A percentile compares a stretch with the other conserved stretches of the same genome.
These are phyloP conservation scores for Myripristis jacobus DNA, from an alignment of 2,797 vertebrate species.

Conservation along the genomic window DNA sequence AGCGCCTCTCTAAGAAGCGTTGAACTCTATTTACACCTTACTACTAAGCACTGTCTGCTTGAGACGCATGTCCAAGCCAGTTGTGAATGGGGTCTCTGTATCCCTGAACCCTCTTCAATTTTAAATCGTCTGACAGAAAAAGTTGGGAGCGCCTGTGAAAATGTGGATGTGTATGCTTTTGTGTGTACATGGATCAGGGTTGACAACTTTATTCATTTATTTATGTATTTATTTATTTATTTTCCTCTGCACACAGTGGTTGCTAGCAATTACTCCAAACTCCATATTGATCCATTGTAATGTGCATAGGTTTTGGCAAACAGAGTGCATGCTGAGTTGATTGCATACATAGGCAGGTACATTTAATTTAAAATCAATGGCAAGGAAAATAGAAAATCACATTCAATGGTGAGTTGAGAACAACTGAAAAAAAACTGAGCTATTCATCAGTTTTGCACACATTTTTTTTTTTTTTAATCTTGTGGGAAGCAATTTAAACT, in stretches of 20 bases:
- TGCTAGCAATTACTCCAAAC: slow-evolving; percentile 9
- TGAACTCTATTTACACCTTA: too few relatives aligned
- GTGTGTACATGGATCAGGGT: slow-evolving; percentile 2
- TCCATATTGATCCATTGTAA: slow-evolving; percentile 19
- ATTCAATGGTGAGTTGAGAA: slow-evolving; percentile 11
- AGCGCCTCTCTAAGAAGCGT: too few relatives aligned
- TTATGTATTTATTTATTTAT: too few relatives aligned
- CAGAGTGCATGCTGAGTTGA: slow-evolving; percentile 13
- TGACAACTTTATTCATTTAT: slow-evolving; percentile 17
- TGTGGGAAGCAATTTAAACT: too few relatives aligned
- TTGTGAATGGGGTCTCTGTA: too few relatives aligned
- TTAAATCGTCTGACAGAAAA: too few relatives aligned
- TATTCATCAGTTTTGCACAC: slow-evolving; percentile 27
- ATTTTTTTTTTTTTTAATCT: slow-evolving; percentile 5
- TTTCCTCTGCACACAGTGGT: slow-evolving; percentile 3
- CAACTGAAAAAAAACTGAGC: slow-evolving; percentile 17
- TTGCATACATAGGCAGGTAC: slow-evolving; percentile 6
- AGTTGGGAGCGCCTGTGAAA: neutral
- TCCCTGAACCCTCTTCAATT: too few relatives aligned
- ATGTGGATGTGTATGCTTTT: neutral
- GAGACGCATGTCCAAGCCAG: too few relatives aligned
- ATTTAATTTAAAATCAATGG: slow-evolving; percentile 41
- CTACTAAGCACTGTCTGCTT: too few relatives aligned
- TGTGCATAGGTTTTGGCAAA: slow-evolving; percentile 20
- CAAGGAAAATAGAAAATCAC: slow-evolving; percentile 26